These are phyloP conservation scores for Eupithecia insigniata DNA, from an alignment of 2,888 invertebrate genomes.

Conservation along the genomic window DNA sequence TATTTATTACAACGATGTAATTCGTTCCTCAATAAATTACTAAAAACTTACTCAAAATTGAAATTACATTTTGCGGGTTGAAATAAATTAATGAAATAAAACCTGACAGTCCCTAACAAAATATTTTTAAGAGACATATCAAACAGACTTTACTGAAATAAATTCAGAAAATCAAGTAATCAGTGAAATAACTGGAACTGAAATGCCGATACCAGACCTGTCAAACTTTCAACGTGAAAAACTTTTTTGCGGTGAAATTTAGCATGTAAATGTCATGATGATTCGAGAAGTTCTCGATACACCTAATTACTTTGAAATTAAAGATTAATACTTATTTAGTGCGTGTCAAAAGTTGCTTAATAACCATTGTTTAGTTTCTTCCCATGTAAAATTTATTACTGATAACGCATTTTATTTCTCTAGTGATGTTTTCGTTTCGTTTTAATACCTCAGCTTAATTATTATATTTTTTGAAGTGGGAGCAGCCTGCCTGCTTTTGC, in stretches of 20 bases:
- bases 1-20: too few species aligned
- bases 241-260: neutral
- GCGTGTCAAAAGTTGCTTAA: constrained; percentile 47
- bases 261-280: neutral
- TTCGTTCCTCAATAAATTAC: too few species aligned
- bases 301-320: neutral
- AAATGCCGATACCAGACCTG: constrained; percentile 3
- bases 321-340: constrained; percentile 7
- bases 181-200: neutral
- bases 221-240: constrained; percentile 7
- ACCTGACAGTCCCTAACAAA: neutral
- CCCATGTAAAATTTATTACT: constrained; percentile 78
- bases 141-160: neutral
- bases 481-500: neutral
- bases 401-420: constrained; percentile 21
- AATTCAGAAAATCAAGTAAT: neutral
- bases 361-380: constrained; percentile 73
- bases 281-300: neutral
- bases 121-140: neutral
- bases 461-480: neutral
- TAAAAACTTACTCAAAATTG: too few species aligned
- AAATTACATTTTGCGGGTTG: neutral
- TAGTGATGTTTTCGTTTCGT: constrained; percentile 16
- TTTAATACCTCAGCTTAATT: neutral
- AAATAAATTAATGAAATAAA: neutral